phyloP scores from a whole-genome alignment of 2,888 invertebrate species.

The Phyllotreta striolata region DNA sequence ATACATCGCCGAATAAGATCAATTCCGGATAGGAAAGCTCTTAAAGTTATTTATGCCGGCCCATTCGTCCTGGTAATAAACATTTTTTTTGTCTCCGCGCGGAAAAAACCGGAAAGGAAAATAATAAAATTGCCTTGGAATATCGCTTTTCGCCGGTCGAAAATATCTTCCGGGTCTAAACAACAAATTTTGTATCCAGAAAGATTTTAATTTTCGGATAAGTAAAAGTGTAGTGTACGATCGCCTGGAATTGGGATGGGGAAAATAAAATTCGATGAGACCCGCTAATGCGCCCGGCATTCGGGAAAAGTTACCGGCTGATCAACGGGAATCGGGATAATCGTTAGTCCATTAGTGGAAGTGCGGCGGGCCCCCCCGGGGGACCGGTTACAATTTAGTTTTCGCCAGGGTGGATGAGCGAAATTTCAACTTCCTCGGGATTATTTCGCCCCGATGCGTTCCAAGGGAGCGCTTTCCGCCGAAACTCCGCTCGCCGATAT shows the following conservation, averaged over 20 bases:
- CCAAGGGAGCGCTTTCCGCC: constrained; percentile 40
- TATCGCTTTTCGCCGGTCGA: no score
- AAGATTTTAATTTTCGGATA: no score
- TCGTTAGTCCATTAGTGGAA: constrained; percentile 58
- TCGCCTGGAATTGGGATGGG: no score
- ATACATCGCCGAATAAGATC: no score
- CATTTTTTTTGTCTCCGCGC: constrained; percentile 1
- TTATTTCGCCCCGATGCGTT: constrained; percentile 54
- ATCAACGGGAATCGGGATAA: constrained; percentile 57
- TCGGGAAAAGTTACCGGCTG: constrained; percentile 53
- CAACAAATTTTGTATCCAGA: no score
- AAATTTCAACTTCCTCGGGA: constrained; percentile 50
- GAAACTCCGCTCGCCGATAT: constrained; percentile 20
- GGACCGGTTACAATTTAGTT: constrained; percentile 45
- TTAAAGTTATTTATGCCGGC: no score
- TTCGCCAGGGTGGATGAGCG: constrained; percentile 35
- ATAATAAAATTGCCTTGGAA: no score
- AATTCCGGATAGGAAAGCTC: no score
- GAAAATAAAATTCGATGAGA: no score
- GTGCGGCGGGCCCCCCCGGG: constrained; percentile 49
- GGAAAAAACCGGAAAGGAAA: neutral
- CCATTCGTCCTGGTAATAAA: neutral
- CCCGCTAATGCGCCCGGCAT: no score
- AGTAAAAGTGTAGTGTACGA: no score
- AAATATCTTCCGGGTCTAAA: no score